Evolutionary conservation across 2,888 invertebrate species (phyloP), one percentile per base, ranked within the genome.

Genomic region (Galerucella calmariensis): DNA sequence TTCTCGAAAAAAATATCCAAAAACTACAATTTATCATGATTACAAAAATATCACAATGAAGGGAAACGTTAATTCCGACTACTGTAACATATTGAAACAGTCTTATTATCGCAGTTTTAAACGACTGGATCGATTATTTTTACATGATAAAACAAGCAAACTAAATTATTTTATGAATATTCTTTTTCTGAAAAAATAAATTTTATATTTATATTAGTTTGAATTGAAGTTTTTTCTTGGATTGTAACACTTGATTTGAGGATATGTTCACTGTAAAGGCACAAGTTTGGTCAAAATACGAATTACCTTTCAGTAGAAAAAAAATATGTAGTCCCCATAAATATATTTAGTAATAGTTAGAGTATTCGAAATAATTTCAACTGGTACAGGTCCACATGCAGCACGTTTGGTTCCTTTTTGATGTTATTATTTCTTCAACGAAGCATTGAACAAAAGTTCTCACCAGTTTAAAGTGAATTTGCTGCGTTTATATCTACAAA

Each of bases 11-110:
- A 65, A 65, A 65, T 65, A 65, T 65, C 63, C 14, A 62, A 62
- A 65, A 65, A 11, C 46, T 65, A 44, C 20, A 44, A 44, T 46
- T 46, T 62, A 62, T 56, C 20, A 65, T 11, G 14, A 41, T 35
- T 62, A 62, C n/a, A n/a, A 35, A 65, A 46, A 65, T 65, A 65
- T 65, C 63, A 65, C 63, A 65, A 14, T 65, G 5, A 65, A 46
- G 16, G 44, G 46, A 62, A 51, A 51, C n/a, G 8, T 20, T 10
- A 56, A 56, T 56, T 16, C 3, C 56, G 56, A 20, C 56, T 53
- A 53, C 53, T n/a, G n/a, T 6, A 48, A 48, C 14, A 14, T 48
- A 11, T 14, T 14, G 14, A 48, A 9, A 41, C 9, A 41, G 8
- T 41, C 35, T 41, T 41, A 9, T 20, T 20, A 20, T 20, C 20